These are phyloP conservation scores for Eulithis testata DNA, from an alignment of 2,888 invertebrate species.

Conservation along the genomic window DNA sequence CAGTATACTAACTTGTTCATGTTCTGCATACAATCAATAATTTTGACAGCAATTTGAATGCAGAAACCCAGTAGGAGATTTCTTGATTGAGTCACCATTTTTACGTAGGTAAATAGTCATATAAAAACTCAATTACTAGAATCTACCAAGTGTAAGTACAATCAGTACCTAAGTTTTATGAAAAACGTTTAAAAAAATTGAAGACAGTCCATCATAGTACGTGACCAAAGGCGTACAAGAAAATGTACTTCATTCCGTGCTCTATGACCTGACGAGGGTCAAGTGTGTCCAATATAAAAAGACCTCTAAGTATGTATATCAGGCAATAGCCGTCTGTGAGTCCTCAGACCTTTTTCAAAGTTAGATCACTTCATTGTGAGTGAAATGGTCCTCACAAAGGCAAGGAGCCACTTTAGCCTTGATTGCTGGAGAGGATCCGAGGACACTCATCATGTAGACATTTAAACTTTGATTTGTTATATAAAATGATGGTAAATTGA, in stretches of 20 bases:
- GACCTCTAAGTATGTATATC: slow-evolving; percentile 36
- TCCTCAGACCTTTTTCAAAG: slow-evolving; percentile 33
- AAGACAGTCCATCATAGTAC: slow-evolving; percentile 5
- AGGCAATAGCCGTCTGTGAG: slow-evolving; percentile 36
- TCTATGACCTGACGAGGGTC: slow-evolving; percentile 33
- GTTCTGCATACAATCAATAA: not conserved
- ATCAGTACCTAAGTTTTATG: not conserved
- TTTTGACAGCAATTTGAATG: no score
- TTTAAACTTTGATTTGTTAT: not conserved
- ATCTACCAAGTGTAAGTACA: no score
- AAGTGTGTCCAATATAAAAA: slow-evolving; percentile 30
- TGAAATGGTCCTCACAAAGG: slow-evolving; percentile 24
- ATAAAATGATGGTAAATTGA: not conserved
- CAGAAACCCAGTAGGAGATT: no score
- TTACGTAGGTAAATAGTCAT: no score
- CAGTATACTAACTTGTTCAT: not conserved
- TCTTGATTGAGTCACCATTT: no score
- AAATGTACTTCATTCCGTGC: slow-evolving; percentile 21
- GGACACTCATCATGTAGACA: not conserved
- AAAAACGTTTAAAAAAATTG: not conserved
- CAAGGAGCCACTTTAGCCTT: slow-evolving; percentile 23
- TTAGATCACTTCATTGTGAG: slow-evolving; percentile 34
- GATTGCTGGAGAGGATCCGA: slow-evolving; percentile 20
- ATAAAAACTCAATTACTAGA: no score
- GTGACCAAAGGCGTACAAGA: slow-evolving; percentile 18